A percentile compares a stretch with the other conserved stretches of the same genome.
Conservation (phyloP, 30 jellyfish, hydroid and myxozoan genomes). For the Turritopsis rubra region DNA sequence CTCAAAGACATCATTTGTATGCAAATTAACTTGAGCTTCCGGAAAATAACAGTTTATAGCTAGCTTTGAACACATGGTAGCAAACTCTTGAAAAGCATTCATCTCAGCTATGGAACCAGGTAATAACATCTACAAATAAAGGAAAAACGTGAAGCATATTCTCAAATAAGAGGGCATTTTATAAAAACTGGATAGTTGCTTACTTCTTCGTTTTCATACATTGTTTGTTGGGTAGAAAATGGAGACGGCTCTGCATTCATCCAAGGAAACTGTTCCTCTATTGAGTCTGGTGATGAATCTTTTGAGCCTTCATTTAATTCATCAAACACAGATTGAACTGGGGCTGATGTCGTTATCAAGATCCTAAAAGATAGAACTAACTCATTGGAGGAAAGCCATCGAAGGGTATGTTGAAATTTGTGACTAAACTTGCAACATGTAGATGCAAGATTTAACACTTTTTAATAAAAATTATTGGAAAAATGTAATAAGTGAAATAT, state of each 20-base stretch:
- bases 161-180: background rate
- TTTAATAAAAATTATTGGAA: too few species aligned
- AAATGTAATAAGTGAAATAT: too few species aligned
- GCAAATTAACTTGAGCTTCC: slow-evolving; percentile 50
- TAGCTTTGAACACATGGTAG: slow-evolving; percentile 44
- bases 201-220: slow-evolving; percentile 93
- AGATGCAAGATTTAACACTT: too few species aligned
- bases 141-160: background rate
- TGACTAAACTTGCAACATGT: too few species aligned
- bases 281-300: slow-evolving; percentile 73
- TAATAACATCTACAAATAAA: slow-evolving; percentile 53
- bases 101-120: slow-evolving; percentile 85
- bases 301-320: slow-evolving; percentile 48
- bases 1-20: slow-evolving; percentile 55
- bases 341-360: slow-evolving; percentile 43
- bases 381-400: too few species aligned
- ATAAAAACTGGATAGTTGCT: background rate
- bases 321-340: slow-evolving; percentile 77
- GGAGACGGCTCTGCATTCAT: slow-evolving; percentile 88
- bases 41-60: slow-evolving; percentile 53
- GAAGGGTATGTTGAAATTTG: too few species aligned
- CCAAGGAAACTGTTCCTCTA: slow-evolving; percentile 83
- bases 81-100: slow-evolving; percentile 63
- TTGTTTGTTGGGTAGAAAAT: slow-evolving; percentile 75
- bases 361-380: too few species aligned